A percentile compares a stretch with the other conserved stretches of the same genome.
Evolutionary conservation across 2,113 vertebrate genomes (phyloP).

Genomic region (Sigmodon hispidus): DNA sequence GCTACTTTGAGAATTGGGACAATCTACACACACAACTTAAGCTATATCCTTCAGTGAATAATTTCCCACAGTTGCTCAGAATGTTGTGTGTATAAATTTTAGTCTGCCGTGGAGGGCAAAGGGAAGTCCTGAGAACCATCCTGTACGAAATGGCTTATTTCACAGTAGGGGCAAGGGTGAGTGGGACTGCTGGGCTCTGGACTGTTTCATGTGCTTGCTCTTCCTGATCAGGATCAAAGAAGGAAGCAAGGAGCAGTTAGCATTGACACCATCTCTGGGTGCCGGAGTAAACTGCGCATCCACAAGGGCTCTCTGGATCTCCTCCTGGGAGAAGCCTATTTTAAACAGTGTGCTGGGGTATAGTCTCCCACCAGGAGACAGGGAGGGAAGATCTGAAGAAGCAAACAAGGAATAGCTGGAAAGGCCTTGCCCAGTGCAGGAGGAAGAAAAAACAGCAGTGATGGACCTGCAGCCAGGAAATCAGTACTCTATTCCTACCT

Average conservation of each 20-base stretch:
- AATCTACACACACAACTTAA: slow-evolving; percentile 37
- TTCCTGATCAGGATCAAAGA: background rate
- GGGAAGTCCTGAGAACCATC: background rate
- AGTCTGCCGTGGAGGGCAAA: background rate
- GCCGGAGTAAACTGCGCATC: background rate
- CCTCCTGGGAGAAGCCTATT: background rate
- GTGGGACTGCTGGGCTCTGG: background rate
- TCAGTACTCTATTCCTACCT: background rate
- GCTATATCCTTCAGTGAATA: slow-evolving; percentile 5
- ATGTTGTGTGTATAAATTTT: accelerated
- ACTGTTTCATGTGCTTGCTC: background rate
- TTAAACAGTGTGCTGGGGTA: background rate
- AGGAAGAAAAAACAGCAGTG: background rate
- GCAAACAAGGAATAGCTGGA: accelerated
- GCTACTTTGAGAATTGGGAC: slow-evolving; percentile 20
- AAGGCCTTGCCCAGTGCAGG: background rate
- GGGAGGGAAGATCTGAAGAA: background rate
- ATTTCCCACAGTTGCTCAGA: background rate
- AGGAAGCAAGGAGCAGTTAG: background rate
- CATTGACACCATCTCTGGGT: accelerated
- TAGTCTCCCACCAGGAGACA: background rate
- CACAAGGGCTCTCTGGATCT: background rate
- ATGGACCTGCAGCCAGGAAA: background rate
- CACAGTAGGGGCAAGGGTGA: background rate
- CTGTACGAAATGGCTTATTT: background rate